These are phyloP conservation scores for Nymphalis polychloros DNA, from an alignment of 2,888 invertebrate genomes.

Conservation along the genomic window DNA sequence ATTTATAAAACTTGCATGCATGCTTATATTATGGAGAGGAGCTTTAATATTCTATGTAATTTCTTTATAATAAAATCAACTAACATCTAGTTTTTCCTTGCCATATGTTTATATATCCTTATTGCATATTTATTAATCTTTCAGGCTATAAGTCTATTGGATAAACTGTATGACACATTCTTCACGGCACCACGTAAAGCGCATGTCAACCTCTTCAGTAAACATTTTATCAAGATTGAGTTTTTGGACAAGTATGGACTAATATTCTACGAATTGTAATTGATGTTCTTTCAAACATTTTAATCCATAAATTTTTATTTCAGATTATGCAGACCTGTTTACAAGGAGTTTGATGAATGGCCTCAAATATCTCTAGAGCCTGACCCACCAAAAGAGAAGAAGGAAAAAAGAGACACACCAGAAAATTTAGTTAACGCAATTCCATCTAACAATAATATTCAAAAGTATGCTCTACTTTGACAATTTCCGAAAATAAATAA, in stretches of 20 bases:
- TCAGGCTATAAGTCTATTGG: constrained; percentile 84
- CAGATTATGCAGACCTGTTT: constrained; percentile 83
- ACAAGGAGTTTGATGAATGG: constrained; percentile 84
- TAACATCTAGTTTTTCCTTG: constrained; percentile 18
- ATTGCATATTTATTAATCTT: constrained; percentile 75
- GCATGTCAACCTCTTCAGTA: constrained; percentile 83
- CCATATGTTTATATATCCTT: constrained; percentile 53
- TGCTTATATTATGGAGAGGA: constrained; percentile 10
- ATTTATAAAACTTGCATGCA: constrained; percentile 15
- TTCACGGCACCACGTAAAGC: constrained; percentile 78
- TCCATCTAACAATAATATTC: constrained; percentile 46
- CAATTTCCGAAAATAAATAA: background rate
- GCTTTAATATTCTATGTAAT: background rate
- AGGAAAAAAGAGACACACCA: constrained; percentile 58
- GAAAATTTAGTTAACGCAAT: constrained; percentile 45
- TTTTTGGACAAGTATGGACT: constrained; percentile 83
- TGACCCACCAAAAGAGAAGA: constrained; percentile 65
- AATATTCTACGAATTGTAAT: constrained; percentile 46
- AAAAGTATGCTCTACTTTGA: constrained; percentile 57
- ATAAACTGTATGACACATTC: constrained; percentile 84
- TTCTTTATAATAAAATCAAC: background rate
- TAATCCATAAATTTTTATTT: constrained; percentile 39
- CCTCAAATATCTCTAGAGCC: constrained; percentile 79
- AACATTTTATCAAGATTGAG: constrained; percentile 88
- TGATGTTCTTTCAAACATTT: constrained; percentile 12